These are phyloP conservation scores for Chlorodrepanis virens DNA, from an alignment of 2,113 vertebrate species.

Conservation along the genomic window DNA sequence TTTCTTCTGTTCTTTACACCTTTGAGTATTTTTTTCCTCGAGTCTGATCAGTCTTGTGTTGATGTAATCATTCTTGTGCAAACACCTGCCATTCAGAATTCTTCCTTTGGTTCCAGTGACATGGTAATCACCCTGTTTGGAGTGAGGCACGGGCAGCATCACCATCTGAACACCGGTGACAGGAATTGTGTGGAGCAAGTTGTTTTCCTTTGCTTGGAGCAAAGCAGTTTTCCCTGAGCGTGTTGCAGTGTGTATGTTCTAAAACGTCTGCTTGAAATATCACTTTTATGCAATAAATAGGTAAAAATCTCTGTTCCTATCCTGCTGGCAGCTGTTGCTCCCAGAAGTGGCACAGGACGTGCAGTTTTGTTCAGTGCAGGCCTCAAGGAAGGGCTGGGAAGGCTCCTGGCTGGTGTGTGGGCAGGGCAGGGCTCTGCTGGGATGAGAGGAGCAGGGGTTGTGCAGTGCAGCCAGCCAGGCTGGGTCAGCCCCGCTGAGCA, in stretches of 20 bases:
- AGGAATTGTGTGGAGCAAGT: not conserved
- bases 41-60: not conserved
- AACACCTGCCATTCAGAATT: not conserved
- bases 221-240: not conserved
- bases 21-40: accelerated
- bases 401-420: not conserved
- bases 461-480: not conserved
- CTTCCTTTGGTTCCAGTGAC: not conserved
- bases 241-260: not conserved
- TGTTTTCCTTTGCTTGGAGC: not conserved
- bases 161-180: not conserved
- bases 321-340: not conserved
- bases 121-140: not conserved
- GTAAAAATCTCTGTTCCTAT: not conserved
- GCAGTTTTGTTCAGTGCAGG: not conserved
- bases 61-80: not conserved
- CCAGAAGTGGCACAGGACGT: not conserved
- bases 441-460: not conserved
- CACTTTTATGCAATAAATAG: not conserved
- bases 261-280: not conserved
- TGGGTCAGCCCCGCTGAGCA: not conserved
- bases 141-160: not conserved
- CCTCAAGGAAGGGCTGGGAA: not conserved
- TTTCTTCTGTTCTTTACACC: not conserved
- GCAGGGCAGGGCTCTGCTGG: not conserved